Percentiles rank a stretch among this genome's conserved stretches.
Evolutionary conservation across 2,888 invertebrate genomes (phyloP).

Genomic region (Diarsia dahlii): DNA sequence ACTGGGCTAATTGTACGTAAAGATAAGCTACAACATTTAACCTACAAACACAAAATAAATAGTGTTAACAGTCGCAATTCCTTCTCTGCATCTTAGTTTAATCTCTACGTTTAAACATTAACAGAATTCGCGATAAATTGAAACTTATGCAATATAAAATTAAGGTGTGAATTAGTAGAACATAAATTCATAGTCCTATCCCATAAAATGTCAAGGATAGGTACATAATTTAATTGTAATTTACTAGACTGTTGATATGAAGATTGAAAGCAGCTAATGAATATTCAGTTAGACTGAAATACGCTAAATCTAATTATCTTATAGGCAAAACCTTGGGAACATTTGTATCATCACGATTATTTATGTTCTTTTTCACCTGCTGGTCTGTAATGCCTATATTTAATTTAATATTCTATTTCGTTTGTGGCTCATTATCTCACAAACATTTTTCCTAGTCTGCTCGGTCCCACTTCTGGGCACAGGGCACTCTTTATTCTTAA

Average conservation of each 20-base stretch:
- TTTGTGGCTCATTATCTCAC: not conserved
- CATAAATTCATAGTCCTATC: constrained; percentile 16
- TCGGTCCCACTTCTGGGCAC: too few species aligned
- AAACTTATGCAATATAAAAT: constrained; percentile 25
- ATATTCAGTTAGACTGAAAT: not conserved
- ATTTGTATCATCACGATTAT: not conserved
- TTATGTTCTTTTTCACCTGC: not conserved
- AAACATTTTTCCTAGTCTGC: not conserved
- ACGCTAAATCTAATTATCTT: not conserved
- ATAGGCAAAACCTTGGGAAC: not conserved
- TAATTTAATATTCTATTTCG: too few species aligned
- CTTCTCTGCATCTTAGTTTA: constrained; percentile 12
- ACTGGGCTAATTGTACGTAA: too few species aligned
- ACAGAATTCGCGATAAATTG: constrained; percentile 16
- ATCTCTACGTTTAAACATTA: constrained; percentile 23
- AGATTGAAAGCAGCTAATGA: constrained; percentile 15
- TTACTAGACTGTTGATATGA: constrained; percentile 4
- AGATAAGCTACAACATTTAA: not conserved
- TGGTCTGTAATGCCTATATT: too few species aligned
- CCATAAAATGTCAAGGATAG: constrained; percentile 58
- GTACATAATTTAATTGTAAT: constrained; percentile 13
- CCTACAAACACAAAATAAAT: not conserved
- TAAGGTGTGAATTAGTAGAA: constrained; percentile 24
- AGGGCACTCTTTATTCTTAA: too few species aligned
- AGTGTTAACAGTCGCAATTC: constrained; percentile 3